Conservation (phyloP, 2,113 vertebrate species). For the Fulmarus glacialis region DNA sequence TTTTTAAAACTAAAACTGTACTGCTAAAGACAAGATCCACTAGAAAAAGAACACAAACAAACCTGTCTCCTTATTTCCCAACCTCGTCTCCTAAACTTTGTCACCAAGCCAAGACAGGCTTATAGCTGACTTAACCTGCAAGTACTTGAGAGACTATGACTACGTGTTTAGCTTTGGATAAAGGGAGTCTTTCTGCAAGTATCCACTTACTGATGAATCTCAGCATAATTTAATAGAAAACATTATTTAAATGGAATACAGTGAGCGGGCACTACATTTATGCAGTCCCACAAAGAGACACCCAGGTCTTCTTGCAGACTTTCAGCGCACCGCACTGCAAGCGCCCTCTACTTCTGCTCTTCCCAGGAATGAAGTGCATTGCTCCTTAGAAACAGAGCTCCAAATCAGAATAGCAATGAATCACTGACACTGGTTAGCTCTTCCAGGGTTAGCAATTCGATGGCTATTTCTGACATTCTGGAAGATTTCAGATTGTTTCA, state of each 20-base stretch:
- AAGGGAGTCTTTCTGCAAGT: neutral
- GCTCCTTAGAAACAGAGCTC: neutral
- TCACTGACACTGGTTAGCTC: neutral
- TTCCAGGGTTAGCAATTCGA: neutral
- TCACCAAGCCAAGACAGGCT: neutral
- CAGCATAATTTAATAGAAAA: neutral
- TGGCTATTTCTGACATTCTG: neutral
- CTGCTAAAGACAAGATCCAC: neutral
- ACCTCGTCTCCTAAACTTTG: neutral
- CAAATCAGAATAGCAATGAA: neutral
- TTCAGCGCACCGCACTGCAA: neutral
- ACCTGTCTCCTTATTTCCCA: neutral
- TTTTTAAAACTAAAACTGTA: neutral
- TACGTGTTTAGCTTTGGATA: neutral
- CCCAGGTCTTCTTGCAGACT: neutral
- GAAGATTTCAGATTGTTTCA: neutral
- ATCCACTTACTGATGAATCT: neutral
- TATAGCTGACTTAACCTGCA: constrained; percentile 4
- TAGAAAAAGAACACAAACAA: neutral
- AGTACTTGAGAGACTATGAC: neutral
- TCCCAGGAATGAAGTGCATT: neutral
- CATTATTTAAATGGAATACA: neutral
- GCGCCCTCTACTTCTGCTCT: neutral
- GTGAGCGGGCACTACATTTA: neutral
- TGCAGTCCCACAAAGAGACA: neutral